Base-by-base conservation (phyloP, 2,113 vertebrate genomes). In the Chionis minor region DNA sequence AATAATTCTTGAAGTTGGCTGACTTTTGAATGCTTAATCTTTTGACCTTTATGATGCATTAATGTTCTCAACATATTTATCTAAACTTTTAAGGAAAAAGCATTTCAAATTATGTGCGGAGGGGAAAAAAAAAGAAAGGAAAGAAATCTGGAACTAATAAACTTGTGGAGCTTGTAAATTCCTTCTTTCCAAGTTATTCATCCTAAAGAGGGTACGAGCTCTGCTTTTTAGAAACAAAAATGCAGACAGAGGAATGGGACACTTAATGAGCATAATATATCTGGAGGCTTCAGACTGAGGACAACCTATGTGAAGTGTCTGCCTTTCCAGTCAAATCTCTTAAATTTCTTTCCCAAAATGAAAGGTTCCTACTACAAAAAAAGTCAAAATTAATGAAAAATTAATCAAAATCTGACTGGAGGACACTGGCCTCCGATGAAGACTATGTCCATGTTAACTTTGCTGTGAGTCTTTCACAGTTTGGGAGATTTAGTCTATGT, bases 91-190 rank as follows among this genome's bases (percentile, higher is more conserved):
- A 91, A 92, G 88, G 83, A 95, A 81, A 97, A 93, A 86, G 74
- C 94, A 87, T 96, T 86, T 97, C 88, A 69, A 80, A 96, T 94
- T 91, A 84, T 95, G 91, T 82, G 83, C 9, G 10, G 88, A 75
- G 24, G 4, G 32, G 8, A 42, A 38, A 8, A 22, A n/a, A 70
- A 85, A 59, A 47, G 59, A 67, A 83, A 86, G 69, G 86, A 90
- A 96, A 91, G 88, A 95, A 97, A 96, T 96, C 97, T 97, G 96
- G 97, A 97, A 97, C 73, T 66, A 96, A 97, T 97, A 96, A 97
- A 94, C 92, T 96, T 66, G 86, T 91, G 92, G 86, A 92, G 96
- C 96, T 94, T 97, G 97, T 96, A 97, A 97, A 97, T 96, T 97
- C 96, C 85, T 97, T 96, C 94, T 94, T 95, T 85, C 95, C 65